Evolutionary conservation across 1,140 invertebrate species (phyloP).

Genomic region (Lepidurus couesii): DNA sequence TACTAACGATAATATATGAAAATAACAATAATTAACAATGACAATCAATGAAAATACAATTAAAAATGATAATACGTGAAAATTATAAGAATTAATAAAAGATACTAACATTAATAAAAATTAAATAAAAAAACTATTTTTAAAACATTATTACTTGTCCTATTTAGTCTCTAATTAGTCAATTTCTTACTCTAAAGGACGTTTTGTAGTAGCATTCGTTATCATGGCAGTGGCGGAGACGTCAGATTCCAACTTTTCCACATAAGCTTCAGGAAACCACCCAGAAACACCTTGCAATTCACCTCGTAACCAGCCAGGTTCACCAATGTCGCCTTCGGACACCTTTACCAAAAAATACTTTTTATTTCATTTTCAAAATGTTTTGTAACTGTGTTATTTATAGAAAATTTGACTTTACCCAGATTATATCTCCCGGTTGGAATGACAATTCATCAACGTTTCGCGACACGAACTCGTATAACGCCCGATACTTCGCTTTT

Average conservation of each 20-base stretch:
- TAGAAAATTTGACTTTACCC: conserved; percentile 51
- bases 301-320: conserved; percentile 96
- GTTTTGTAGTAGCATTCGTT: not conserved
- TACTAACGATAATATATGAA: too few species aligned
- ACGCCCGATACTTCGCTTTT: conserved; percentile 72
- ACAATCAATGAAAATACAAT: too few species aligned
- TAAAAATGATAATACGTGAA: too few species aligned
- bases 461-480: conserved; percentile 89
- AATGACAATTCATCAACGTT: conserved; percentile 91
- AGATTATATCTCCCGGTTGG: conserved; percentile 87
- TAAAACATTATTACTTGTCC: too few species aligned
- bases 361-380: not conserved
- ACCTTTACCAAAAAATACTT: conserved; percentile 48
- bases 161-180: too few species aligned
- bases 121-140: too few species aligned
- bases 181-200: not conserved
- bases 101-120: too few species aligned
- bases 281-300: conserved; percentile 79
- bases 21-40: too few species aligned
- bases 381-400: too few species aligned
- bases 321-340: conserved; percentile 74
- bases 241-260: conserved; percentile 61
- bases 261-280: conserved; percentile 98
- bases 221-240: conserved; percentile 31
- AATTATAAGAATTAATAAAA: too few species aligned